Base-by-base conservation (phyloP, 1,140 invertebrate genomes). In the Euwallacea similis region DNA sequence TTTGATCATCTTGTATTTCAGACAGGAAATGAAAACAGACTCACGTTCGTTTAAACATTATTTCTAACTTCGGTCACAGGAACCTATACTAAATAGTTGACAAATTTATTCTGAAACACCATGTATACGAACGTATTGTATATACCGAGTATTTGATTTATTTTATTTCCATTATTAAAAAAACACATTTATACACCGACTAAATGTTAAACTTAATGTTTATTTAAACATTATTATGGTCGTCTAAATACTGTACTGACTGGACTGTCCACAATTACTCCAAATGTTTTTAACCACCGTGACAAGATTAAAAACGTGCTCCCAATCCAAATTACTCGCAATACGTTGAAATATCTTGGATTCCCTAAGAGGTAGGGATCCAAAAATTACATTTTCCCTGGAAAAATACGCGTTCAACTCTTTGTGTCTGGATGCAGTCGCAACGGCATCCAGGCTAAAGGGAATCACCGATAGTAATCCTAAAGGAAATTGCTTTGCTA, bases 221-320 rank as follows among this genome's bases (percentile, higher is more conserved):
- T 33, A 33, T 33, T 33, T 33, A 33, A 33, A 33, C 21, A 33
- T 33, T 2, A 33, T 33, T 4, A 33, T 33, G 4, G 1, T 33
- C 21, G 1, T 33, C 21, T 33, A 33, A 33, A 33, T 33, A 50
- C 65, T 72, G 53, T 61, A 74, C 7, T 46, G 62, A 56, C 64
- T 68, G 0, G 77, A 77, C 66, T 72, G 56, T 43, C 76, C 76
- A 53, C 70, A 63, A 71, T 66, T 73, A n/a, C 44, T 63, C 76
- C 74, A 78, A 11, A 78, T 61, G 56, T 75, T 77, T 64, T 78
- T 78, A 42, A 64, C 8, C 42, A 62, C 11, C 8, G 59, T 74
- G 10, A 74, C 71, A 44, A 65, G 65, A 7, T 59, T 58, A 21
- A 63, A 58, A 61, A 65, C 62, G 11, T 70, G 53, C 11, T 50